These are phyloP conservation scores for Aphelinus atriplicis DNA, from an alignment of 1,140 invertebrate genomes.

Conservation along the genomic window DNA sequence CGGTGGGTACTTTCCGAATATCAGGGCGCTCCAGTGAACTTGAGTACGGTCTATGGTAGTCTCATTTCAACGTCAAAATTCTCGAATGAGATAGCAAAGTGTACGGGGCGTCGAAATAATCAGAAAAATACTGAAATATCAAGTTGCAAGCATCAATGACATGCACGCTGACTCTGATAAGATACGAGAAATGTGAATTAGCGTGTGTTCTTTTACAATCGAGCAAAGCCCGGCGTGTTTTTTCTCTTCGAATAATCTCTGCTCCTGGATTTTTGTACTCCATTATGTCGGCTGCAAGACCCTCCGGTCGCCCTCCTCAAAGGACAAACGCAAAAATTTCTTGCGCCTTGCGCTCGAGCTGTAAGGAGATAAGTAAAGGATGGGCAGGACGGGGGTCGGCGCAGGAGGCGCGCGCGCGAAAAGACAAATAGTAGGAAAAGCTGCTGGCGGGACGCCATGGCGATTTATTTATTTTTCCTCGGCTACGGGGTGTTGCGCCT, in stretches of 20 bases:
- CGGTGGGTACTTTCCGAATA: no score
- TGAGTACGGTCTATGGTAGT: no score
- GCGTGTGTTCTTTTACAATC: not conserved
- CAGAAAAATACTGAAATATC: no score
- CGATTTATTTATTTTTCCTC: slow-evolving; percentile 41
- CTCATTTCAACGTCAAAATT: no score
- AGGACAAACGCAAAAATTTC: slow-evolving; percentile 16
- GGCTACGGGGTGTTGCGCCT: not conserved
- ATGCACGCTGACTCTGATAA: no score
- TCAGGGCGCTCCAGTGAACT: no score
- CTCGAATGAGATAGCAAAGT: no score
- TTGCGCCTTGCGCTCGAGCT: not conserved
- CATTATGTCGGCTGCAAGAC: slow-evolving; percentile 2
- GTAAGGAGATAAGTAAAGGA: slow-evolving; percentile 27
- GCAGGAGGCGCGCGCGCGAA: slow-evolving; percentile 16
- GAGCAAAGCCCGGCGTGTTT: not conserved
- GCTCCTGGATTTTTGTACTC: slow-evolving; percentile 11
- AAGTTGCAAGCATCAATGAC: no score
- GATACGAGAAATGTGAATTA: no score
- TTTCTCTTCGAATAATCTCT: not conserved
- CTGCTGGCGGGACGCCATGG: slow-evolving; percentile 25
- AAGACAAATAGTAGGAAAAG: slow-evolving; percentile 37
- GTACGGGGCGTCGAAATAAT: no score
- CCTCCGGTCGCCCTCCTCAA: not conserved
- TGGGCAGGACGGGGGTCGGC: not conserved